phyloP scores from a whole-genome alignment of 2,888 invertebrate genomes.

The Dyspetes luteomarginatus region DNA sequence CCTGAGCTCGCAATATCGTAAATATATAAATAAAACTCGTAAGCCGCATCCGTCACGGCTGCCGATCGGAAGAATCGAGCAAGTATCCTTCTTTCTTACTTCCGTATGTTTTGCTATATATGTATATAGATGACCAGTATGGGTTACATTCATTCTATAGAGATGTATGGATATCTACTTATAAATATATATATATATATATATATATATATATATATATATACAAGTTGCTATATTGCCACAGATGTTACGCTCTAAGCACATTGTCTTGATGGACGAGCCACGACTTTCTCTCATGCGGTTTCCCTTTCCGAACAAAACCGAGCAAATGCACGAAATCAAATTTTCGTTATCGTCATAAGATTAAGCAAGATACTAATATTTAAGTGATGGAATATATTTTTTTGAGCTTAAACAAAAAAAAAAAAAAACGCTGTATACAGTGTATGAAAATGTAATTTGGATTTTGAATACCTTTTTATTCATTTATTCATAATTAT shows the following conservation, averaged over 20 bases:
- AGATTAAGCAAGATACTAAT: not conserved
- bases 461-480: no score
- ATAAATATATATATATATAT: not conserved
- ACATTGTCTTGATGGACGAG: slow-evolving; percentile 33
- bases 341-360: not conserved
- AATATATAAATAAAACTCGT: slow-evolving; percentile 49
- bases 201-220: not conserved
- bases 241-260: slow-evolving; percentile 38
- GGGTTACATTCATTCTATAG: not conserved
- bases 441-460: no score
- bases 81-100: not conserved
- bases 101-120: not conserved
- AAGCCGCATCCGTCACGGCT: slow-evolving; percentile 45
- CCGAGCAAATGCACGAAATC: not conserved
- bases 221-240: slow-evolving; percentile 20
- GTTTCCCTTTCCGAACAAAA: slow-evolving; percentile 12
- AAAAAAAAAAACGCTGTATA: no score
- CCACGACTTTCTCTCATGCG: slow-evolving; percentile 10
- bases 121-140: not conserved
- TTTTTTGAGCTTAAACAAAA: no score
- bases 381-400: no score
- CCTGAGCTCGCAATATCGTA: slow-evolving; percentile 11
- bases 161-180: not conserved
- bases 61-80: slow-evolving; percentile 37
- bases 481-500: no score